A percentile compares a stretch with the other conserved stretches of the same genome.
Evolutionary conservation across 2,888 invertebrate species (phyloP).

Genomic region (Panzeria rudis): DNA sequence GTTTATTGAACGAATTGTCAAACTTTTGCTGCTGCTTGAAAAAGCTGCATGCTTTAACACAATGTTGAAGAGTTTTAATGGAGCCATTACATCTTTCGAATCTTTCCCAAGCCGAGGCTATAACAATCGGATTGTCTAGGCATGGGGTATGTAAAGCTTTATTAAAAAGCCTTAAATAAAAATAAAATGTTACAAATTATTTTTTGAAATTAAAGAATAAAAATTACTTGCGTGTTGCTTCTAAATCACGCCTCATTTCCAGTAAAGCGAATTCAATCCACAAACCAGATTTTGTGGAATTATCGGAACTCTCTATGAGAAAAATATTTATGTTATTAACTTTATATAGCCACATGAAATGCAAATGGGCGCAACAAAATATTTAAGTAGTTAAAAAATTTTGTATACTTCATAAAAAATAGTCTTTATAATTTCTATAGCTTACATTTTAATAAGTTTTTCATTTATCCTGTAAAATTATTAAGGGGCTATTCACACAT

Average conservation of each 20-base stretch:
- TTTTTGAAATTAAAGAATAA: neutral
- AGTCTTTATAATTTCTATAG: too few species aligned
- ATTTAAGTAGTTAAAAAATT: too few species aligned
- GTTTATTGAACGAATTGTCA: slow-evolving; percentile 36
- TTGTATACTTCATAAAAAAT: too few species aligned
- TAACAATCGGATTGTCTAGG: slow-evolving; percentile 76
- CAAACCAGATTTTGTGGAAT: slow-evolving; percentile 85
- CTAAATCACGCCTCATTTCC: slow-evolving; percentile 82
- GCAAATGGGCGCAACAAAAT: too few species aligned
- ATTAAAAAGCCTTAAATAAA: slow-evolving; percentile 75
- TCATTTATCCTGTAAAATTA: too few species aligned
- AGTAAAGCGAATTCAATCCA: slow-evolving; percentile 86
- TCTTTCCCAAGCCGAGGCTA: slow-evolving; percentile 80
- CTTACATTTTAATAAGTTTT: too few species aligned
- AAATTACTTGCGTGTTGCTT: slow-evolving; percentile 76
- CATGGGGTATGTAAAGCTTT: slow-evolving; percentile 76
- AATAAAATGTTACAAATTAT: neutral
- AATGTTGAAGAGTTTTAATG: slow-evolving; percentile 76
- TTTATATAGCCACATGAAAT: too few species aligned
- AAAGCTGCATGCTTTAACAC: slow-evolving; percentile 75
- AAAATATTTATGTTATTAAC: too few species aligned
- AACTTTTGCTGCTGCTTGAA: slow-evolving; percentile 63
- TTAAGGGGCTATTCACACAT: too few species aligned
- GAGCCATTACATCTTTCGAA: slow-evolving; percentile 81
- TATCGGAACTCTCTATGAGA: slow-evolving; percentile 85